These are phyloP conservation scores for Tamandua tetradactyla DNA, from an alignment of 2,797 vertebrate species.

Conservation along the genomic window DNA sequence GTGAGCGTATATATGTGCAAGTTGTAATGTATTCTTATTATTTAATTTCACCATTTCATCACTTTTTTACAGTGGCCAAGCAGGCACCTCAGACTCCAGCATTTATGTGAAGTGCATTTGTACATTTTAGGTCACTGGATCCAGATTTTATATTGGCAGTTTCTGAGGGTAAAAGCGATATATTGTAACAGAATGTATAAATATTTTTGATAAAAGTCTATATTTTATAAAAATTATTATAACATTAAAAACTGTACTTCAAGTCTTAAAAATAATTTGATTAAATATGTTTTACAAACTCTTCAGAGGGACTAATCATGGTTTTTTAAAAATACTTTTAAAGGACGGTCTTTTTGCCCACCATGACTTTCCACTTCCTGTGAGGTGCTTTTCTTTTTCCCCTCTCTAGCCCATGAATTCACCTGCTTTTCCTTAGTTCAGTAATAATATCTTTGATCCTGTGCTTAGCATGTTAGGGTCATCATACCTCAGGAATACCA, in stretches of 20 bases:
- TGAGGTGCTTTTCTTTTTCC: constrained; percentile 58
- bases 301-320: constrained; percentile 69
- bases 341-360: constrained; percentile 67
- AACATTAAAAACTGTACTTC: constrained; percentile 91
- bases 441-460: constrained; percentile 26
- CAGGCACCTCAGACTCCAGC: constrained; percentile 76
- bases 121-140: constrained; percentile 83
- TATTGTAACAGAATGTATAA: constrained; percentile 88
- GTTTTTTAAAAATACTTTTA: constrained; percentile 72
- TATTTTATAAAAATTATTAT: constrained; percentile 87
- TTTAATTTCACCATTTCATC: constrained; percentile 85
- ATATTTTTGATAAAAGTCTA: constrained; percentile 89
- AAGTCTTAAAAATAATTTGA: constrained; percentile 82
- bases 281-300: constrained; percentile 79
- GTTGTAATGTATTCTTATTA: constrained; percentile 86
- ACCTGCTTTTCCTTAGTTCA: constrained; percentile 61
- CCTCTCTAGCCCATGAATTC: constrained; percentile 23
- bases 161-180: constrained; percentile 87
- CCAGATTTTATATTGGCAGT: constrained; percentile 85
- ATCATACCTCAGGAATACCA: constrained; percentile 67
- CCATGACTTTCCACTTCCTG: constrained; percentile 51
- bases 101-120: constrained; percentile 72
- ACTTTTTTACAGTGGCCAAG: constrained; percentile 80
- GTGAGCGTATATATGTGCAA: constrained; percentile 85
- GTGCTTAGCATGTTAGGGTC: constrained; percentile 35